Conservation (phyloP, 2,113 vertebrate genomes). For the Grus americana region DNA sequence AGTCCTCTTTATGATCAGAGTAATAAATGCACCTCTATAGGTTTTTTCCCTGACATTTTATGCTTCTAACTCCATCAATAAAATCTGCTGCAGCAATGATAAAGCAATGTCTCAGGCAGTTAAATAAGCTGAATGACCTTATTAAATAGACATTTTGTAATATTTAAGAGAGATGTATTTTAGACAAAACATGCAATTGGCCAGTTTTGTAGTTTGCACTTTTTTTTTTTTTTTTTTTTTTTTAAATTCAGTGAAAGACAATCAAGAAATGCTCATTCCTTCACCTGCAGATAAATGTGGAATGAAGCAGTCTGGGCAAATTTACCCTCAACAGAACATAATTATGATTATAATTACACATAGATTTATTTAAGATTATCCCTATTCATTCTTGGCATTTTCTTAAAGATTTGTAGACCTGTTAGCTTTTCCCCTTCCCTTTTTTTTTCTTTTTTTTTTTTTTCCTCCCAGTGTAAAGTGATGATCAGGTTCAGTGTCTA, state of each 20-base stretch:
- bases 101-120: neutral
- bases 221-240: neutral
- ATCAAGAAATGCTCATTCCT: constrained; percentile 5
- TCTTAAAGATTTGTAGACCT: constrained; percentile 64
- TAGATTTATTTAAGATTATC: constrained; percentile 1
- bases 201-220: neutral
- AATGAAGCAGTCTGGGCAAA: constrained; percentile 23
- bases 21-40: constrained; percentile 11
- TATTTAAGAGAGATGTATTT: neutral
- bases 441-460: constrained; percentile 42
- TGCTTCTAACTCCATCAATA: constrained; percentile 14
- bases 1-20: constrained; percentile 26
- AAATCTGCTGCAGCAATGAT: neutral
- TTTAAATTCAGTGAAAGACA: neutral
- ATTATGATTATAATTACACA: neutral
- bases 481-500: constrained; percentile 71
- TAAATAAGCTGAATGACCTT: neutral
- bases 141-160: neutral
- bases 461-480: neutral
- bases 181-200: neutral
- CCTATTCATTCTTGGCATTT: constrained; percentile 9
- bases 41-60: constrained; percentile 13
- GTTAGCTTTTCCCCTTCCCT: constrained; percentile 29
- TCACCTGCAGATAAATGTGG: neutral
- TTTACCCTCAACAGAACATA: neutral